Percentiles rank a stretch among this genome's conserved stretches.
These are phyloP conservation scores for Cyphomyrus plagiostoma DNA, from an alignment of 2,113 vertebrate genomes.

Conservation along the genomic window DNA sequence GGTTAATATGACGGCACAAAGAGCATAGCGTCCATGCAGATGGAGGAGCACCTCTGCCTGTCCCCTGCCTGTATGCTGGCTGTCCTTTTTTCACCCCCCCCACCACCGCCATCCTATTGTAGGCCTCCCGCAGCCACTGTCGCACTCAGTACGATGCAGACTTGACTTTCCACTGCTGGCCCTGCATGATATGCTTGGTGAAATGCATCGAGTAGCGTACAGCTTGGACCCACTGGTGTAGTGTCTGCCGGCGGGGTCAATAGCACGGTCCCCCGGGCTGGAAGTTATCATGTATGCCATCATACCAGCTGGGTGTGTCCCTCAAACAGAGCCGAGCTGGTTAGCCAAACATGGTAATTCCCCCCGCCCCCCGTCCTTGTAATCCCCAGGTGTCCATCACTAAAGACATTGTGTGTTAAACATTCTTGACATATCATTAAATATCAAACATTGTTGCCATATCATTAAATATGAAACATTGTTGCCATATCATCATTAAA, in stretches of 20 bases:
- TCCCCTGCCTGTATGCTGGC: neutral
- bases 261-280: neutral
- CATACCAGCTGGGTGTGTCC: neutral
- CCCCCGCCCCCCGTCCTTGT: neutral
- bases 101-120: neutral
- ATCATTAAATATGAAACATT: neutral
- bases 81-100: neutral
- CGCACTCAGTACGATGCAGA: neutral
- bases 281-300: neutral
- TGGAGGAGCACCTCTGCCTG: neutral
- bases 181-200: conserved; percentile 1
- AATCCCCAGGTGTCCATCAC: neutral
- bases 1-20: neutral
- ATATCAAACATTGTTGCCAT: neutral
- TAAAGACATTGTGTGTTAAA: neutral
- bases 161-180: neutral
- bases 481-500: neutral
- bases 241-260: neutral
- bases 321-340: neutral
- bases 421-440: neutral
- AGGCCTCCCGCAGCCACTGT: neutral
- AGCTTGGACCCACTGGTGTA: neutral
- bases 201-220: neutral
- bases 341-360: neutral
- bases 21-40: neutral